Base-by-base conservation (phyloP, 2,888 invertebrate genomes). In the Eupeodes luniger region DNA sequence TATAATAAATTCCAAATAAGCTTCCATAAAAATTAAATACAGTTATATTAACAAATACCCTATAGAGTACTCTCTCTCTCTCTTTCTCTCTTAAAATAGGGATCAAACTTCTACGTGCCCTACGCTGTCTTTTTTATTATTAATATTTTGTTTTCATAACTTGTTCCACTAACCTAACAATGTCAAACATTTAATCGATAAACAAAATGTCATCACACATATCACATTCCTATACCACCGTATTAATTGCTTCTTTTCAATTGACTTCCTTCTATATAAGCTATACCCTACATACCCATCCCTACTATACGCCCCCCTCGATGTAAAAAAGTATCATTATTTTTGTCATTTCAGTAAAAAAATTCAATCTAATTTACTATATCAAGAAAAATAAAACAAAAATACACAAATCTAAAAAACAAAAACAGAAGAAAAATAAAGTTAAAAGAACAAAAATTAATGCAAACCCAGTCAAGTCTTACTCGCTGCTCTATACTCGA, bases 191-290 rank as follows among this genome's bases (percentile, higher is more conserved):
- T 53, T 78, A 81, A 81, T 82, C 85, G 74, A 85, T 82, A 85
- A 40, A 69, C 44, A 36, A 72, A 78, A 81, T 75, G 69, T 66
- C 66, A 53, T 61, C 27, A 12, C 51, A 51, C 36, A 61, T 67
- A 76, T 66, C 27, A 19, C 53, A 40, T 36, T 34, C 19, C 19
- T 19, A 34, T 67, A 47, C 19, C 40, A 74, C 40, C 66, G 44
- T 44, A 74, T 61, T 83, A 83, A 87, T 83, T 87, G 70, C 66
- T 83, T 75, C 70, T 76, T 83, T 76, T 51, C 75, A 86, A 86
- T 86, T 76, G 75, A 83, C 83, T 87, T 77, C 74, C 66, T 83
- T 66, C 62, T 70, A 55, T 27, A 27, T 27, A 27, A 1, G 27
- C 27, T 27, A 27, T 27, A 27, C 27, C 57, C 77, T 34, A 27